Percentiles rank a stretch among this genome's conserved stretches.
Evolutionary conservation across 2,113 vertebrate species (phyloP).

Genomic region (Garra rufa): DNA sequence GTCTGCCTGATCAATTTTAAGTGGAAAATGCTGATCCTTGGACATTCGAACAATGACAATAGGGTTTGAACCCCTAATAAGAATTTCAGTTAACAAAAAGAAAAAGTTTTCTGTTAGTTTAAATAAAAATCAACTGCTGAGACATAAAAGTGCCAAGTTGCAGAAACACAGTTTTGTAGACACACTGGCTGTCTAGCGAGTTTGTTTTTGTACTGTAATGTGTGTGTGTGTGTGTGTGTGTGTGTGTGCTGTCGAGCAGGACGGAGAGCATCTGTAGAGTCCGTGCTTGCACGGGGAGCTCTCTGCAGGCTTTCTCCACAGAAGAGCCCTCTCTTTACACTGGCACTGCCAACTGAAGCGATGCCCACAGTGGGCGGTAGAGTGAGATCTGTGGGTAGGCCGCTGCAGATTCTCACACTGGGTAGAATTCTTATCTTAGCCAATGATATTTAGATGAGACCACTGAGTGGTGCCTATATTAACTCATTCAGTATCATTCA

Average conservation of each 20-base stretch:
- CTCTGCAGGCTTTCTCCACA: conserved; percentile 19
- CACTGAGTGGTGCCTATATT: background rate
- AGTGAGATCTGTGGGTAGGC: conserved; percentile 13
- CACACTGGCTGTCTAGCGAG: background rate
- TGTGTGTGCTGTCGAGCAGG: conserved; percentile 5
- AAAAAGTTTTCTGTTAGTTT: background rate
- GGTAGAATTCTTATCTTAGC: conserved; percentile 51
- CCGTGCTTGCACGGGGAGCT: conserved; percentile 8
- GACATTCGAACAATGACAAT: too few species aligned
- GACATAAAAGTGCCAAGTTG: background rate
- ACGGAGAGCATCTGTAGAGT: conserved; percentile 32
- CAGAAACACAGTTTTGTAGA: background rate
- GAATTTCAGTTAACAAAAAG: background rate
- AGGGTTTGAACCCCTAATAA: too few species aligned
- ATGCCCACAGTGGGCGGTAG: conserved; percentile 12
- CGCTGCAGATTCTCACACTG: background rate
- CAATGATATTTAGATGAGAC: background rate
- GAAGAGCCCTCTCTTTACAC: conserved; percentile 9
- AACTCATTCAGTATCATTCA: background rate
- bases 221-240: too few species aligned
- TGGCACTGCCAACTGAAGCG: conserved; percentile 14
- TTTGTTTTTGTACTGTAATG: background rate
- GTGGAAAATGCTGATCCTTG: too few species aligned
- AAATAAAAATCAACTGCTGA: background rate
- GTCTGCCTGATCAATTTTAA: too few species aligned